Base-by-base conservation (phyloP, 1,140 invertebrate genomes). In the Papilio polytes region DNA sequence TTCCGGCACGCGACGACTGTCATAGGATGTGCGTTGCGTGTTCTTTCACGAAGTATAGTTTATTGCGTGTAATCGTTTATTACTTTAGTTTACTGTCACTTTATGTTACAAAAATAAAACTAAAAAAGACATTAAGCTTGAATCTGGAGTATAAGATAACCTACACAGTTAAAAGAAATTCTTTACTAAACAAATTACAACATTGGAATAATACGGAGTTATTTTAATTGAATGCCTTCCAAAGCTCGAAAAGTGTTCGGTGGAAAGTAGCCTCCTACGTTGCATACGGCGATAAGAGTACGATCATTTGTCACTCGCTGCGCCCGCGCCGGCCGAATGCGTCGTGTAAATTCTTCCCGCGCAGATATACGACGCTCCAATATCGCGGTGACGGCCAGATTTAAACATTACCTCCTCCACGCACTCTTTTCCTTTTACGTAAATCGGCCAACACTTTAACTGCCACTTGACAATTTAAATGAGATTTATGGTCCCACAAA, bases 341-440 rank as follows among this genome's bases (percentile, higher is more conserved):
- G 88, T 86, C 91, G 89, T 92, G 92, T 92, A 92, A 90, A 94
- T 94, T 94, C 92, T 86, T 88, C 84, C 86, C 85, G 86, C 84
- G 82, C 83, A 90, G 90, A 92, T 92, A 92, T 92, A 90, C 88
- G 83, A 85, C 85, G 86, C 89, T 90, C 84, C 85, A 86, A 89
- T 90, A 90, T 90, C 87, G 88, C 86, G 85, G 86, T 86, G 83
- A 87, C 85, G 82, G 86, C 78, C 84, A 82, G 86, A 89, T 91
- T 91, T 91, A 89, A 91, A 87, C 85, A 87, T 85, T 72, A 84
- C 80, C 78, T 83, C 85, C 82, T 78, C 78, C 83, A 80, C 36
- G 36, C 36, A 53, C 78, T 70, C 80, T 85, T 83, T 85, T 82
- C 78, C 80, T 85, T 89, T 86, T 86, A 80, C 73, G 53, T 46